Evolutionary conservation across 2,888 invertebrate genomes (phyloP).

Genomic region (Neocrepidodera transversa): DNA sequence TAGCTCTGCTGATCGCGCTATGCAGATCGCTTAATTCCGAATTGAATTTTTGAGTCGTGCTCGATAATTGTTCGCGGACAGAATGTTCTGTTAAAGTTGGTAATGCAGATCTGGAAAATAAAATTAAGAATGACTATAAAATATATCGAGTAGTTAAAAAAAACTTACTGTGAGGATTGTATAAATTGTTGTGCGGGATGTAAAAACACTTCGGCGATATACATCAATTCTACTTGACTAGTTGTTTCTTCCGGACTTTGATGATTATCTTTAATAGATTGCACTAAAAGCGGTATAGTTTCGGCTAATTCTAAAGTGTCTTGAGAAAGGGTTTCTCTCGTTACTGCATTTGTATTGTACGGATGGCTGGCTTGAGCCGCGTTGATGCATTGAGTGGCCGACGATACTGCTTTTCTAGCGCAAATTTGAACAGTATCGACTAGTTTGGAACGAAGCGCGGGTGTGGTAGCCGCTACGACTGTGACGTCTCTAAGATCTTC

Average conservation of each 20-base stretch:
- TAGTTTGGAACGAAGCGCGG: conserved; percentile 76
- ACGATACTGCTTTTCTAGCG: conserved; percentile 85
- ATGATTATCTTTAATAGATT: conserved; percentile 76
- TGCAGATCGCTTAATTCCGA: conserved; percentile 61
- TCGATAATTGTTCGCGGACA: conserved; percentile 76
- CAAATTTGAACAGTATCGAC: conserved; percentile 73
- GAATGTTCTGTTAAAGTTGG: conserved; percentile 84
- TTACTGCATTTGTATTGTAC: conserved; percentile 72
- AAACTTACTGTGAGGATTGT: conserved; percentile 65
- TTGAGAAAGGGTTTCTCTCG: conserved; percentile 75
- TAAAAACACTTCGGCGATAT: conserved; percentile 83
- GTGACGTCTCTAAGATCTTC: conserved; percentile 93
- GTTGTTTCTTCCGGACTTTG: conserved; percentile 75
- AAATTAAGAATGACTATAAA: no score
- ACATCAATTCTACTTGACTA: conserved; percentile 81
- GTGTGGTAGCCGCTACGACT: conserved; percentile 81
- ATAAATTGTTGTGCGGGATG: conserved; percentile 77
- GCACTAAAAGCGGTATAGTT: conserved; percentile 81
- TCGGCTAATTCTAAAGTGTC: conserved; percentile 80
- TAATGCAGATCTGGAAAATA: conserved; percentile 71
- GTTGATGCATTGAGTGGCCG: conserved; percentile 90
- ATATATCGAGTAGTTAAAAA: no score
- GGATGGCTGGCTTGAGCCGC: conserved; percentile 84
- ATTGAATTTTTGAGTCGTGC: conserved; percentile 73
- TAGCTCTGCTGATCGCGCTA: conserved; percentile 57